Conservation (phyloP, 2,888 invertebrate species). For the Camponotus fellah region DNA sequence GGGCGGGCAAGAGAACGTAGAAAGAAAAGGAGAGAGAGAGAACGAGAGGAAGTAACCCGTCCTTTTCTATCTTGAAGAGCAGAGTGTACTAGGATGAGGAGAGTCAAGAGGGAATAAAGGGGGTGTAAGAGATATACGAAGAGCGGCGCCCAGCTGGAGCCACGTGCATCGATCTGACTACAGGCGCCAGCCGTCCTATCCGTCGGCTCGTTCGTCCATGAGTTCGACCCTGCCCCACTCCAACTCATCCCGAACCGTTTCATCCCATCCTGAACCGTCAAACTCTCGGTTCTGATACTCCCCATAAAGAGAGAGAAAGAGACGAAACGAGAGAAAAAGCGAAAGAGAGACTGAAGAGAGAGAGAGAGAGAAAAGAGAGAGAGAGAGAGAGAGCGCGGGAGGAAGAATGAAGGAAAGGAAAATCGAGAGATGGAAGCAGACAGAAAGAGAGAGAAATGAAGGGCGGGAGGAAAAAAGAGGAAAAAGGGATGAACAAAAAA, state of each 20-base stretch:
- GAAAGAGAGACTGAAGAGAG: not conserved
- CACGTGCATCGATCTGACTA: slow-evolving; percentile 86
- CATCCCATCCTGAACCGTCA: slow-evolving; percentile 71
- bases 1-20: not conserved
- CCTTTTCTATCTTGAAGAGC: slow-evolving; percentile 70
- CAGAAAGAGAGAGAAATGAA: not conserved
- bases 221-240: slow-evolving; percentile 84
- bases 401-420: slow-evolving; percentile 2
- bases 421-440: not conserved
- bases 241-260: slow-evolving; percentile 74
- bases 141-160: slow-evolving; percentile 86
- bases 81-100: slow-evolving; percentile 72
- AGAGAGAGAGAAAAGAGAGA: not conserved
- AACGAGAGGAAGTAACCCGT: slow-evolving; percentile 62
- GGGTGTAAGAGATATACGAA: slow-evolving; percentile 84
- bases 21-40: slow-evolving; percentile 30
- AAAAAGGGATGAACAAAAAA: not conserved
- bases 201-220: slow-evolving; percentile 86
- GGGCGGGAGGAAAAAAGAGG: not conserved
- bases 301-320: slow-evolving; percentile 29
- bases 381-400: not conserved
- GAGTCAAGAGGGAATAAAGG: slow-evolving; percentile 81
- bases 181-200: slow-evolving; percentile 86
- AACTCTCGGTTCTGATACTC: slow-evolving; percentile 44
- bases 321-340: slow-evolving; percentile 8